phyloP scores from a whole-genome alignment of 2,113 vertebrate species.

The Myocastor coypus region DNA sequence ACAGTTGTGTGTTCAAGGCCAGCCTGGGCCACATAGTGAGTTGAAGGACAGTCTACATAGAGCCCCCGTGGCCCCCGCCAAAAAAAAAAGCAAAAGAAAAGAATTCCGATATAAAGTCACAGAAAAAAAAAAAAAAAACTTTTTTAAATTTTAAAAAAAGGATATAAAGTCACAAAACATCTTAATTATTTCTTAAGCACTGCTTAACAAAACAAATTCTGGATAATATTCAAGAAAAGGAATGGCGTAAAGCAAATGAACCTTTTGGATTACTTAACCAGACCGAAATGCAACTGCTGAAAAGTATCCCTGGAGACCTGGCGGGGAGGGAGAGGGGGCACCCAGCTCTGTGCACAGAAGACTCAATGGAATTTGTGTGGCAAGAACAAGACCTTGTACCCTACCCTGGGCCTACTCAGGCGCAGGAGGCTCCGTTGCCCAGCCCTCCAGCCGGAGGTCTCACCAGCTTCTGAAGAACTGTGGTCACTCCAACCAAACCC shows the following conservation, averaged over 20 bases:
- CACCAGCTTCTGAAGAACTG: background rate
- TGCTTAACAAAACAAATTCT: background rate
- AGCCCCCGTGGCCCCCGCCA: no score
- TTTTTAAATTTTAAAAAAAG: no score
- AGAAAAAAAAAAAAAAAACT: no score
- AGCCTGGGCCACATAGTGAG: background rate
- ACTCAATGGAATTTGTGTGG: background rate
- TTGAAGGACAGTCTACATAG: background rate
- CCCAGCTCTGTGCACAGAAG: background rate
- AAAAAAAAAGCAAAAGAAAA: background rate
- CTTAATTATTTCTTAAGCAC: rapidly evolving
- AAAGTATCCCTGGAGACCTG: background rate
- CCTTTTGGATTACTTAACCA: background rate
- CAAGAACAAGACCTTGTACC: background rate
- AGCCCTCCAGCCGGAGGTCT: background rate
- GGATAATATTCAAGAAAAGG: background rate
- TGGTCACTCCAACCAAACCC: background rate
- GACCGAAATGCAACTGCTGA: background rate
- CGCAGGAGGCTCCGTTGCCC: background rate
- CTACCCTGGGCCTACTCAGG: background rate
- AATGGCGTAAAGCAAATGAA: background rate
- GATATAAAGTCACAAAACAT: background rate
- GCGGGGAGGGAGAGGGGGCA: background rate
- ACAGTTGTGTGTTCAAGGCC: background rate
- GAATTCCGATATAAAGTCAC: no score